Conservation (phyloP, 2,113 vertebrate species). For the Myiagra hebetior region DNA sequence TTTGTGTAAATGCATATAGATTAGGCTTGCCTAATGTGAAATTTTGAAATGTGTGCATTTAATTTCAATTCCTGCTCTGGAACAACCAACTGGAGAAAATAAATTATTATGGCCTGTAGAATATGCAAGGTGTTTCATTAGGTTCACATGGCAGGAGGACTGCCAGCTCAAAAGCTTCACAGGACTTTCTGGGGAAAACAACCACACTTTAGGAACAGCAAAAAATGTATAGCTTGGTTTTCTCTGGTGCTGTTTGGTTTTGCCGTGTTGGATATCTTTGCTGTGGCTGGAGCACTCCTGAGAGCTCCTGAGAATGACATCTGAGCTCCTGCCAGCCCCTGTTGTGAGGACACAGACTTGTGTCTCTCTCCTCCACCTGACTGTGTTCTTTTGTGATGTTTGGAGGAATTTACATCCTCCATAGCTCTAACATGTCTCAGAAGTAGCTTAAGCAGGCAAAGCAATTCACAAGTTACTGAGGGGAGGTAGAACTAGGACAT, state of each 20-base stretch:
- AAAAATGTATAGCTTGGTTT: background rate
- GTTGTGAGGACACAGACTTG: no score
- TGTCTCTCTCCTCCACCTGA: background rate
- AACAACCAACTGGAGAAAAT: background rate
- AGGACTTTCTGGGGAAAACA: background rate
- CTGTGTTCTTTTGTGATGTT: background rate
- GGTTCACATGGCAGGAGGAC: background rate
- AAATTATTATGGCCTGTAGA: background rate
- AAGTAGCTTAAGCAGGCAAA: background rate
- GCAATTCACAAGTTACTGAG: background rate
- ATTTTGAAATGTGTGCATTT: background rate
- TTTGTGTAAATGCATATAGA: background rate
- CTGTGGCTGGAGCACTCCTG: background rate
- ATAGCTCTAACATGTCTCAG: background rate
- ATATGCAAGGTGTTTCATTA: background rate
- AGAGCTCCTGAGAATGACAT: background rate
- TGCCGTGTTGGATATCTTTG: background rate
- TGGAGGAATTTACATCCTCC: background rate
- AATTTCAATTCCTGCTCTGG: background rate
- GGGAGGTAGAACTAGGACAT: background rate
- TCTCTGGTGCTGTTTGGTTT: background rate
- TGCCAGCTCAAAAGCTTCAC: background rate
- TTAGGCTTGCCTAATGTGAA: background rate
- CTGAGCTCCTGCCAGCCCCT: background rate
- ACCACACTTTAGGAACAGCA: background rate